Percentiles rank a stretch among this genome's conserved stretches.
phyloP scores from a whole-genome alignment of 2,797 vertebrate genomes.

The Melopsittacus undulatus region DNA sequence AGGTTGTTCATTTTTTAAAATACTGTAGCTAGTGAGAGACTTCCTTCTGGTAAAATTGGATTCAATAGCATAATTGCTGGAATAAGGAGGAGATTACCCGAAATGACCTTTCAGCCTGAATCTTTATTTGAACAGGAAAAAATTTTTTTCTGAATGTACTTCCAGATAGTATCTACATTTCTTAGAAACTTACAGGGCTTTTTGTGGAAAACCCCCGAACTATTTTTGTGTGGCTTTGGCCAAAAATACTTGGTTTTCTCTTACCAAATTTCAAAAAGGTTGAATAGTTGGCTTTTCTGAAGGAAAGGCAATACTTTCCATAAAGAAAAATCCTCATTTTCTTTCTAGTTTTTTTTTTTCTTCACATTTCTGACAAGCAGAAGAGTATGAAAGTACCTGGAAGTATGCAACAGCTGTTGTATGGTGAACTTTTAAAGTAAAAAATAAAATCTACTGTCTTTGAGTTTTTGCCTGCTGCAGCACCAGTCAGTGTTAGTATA shows the following conservation, averaged over 20 bases:
- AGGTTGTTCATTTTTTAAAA: neutral
- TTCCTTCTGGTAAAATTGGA: conserved; percentile 17
- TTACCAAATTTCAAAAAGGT: conserved; percentile 60
- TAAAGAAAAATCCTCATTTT: neutral
- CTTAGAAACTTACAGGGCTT: conserved; percentile 57
- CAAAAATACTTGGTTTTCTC: conserved; percentile 54
- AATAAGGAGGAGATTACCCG: conserved; percentile 35
- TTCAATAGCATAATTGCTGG: neutral
- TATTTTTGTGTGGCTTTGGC: conserved; percentile 59
- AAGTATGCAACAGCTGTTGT: neutral
- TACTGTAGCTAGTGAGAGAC: neutral
- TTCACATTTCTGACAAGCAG: neutral
- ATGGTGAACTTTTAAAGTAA: neutral
- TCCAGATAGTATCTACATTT: conserved; percentile 62
- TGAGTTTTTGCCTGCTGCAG: neutral
- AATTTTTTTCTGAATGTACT: conserved; percentile 33
- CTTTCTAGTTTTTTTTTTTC: neutral
- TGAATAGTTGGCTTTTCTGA: conserved; percentile 60
- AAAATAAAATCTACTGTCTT: neutral
- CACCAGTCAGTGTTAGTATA: neutral
- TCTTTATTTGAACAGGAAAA: conserved; percentile 42
- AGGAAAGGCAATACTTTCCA: conserved; percentile 58
- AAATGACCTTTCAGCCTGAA: conserved; percentile 34
- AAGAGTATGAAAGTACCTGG: neutral
- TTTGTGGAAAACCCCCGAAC: conserved; percentile 61